Percentiles rank a stretch among this genome's conserved stretches.
These are phyloP conservation scores for Cerastis rubricosa DNA, from an alignment of 2,888 invertebrate genomes.

Conservation along the genomic window DNA sequence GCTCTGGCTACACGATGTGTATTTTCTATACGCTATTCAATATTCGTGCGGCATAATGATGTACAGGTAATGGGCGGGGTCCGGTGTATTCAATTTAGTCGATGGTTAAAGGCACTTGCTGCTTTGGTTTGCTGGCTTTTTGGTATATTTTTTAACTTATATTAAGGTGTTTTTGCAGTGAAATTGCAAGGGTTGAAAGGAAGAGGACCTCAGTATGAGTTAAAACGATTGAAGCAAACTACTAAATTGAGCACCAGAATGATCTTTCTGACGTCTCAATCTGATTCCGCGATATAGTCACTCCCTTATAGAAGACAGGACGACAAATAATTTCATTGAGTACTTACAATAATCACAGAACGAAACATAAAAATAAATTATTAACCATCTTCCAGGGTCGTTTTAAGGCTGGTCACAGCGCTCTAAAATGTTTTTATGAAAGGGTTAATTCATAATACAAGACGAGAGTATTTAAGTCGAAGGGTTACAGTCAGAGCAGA, in stretches of 20 bases:
- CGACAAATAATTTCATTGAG: too few species aligned
- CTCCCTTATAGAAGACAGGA: background rate
- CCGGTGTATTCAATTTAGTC: conserved; percentile 65
- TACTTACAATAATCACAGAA: background rate
- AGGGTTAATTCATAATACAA: too few species aligned
- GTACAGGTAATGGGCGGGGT: conserved; percentile 75
- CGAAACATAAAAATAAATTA: background rate
- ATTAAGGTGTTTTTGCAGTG: background rate
- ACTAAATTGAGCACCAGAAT: background rate
- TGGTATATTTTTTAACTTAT: background rate
- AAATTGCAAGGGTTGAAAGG: background rate
- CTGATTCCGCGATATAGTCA: background rate
- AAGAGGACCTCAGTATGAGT: background rate
- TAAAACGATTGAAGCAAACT: background rate
- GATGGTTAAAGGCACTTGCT: conserved; percentile 47
- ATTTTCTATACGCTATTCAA: conserved; percentile 66
- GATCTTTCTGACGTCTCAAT: background rate
- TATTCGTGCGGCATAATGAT: conserved; percentile 66
- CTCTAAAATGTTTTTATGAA: background rate
- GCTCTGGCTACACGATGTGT: conserved; percentile 51
- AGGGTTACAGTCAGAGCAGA: background rate
- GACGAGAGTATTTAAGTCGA: background rate
- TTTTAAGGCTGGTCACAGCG: background rate
- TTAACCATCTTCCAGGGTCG: background rate
- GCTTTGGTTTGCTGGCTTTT: conserved; percentile 35